A percentile compares a stretch with the other conserved stretches of the same genome.
Conservation (phyloP, 2,797 vertebrate species). For the Hafferia zeledoni region DNA sequence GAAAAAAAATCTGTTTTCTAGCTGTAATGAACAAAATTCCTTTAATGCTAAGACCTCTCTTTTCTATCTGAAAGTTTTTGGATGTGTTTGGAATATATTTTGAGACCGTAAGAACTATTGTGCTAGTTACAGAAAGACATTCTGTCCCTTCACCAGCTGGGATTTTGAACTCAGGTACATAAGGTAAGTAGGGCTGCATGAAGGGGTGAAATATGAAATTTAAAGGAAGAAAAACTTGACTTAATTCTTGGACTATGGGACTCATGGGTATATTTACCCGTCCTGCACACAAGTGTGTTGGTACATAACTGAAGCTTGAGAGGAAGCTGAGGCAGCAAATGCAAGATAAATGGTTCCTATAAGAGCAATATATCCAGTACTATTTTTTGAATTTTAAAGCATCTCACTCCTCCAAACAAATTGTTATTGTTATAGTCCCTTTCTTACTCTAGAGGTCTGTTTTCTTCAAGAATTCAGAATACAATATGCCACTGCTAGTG, state of each 20-base stretch:
- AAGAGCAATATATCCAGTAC: not conserved
- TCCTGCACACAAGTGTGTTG: not conserved
- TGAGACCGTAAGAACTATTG: not conserved
- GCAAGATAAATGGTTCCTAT: not conserved
- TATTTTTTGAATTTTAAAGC: not conserved
- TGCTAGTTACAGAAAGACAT: not conserved
- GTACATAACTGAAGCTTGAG: not conserved
- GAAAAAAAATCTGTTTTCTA: not conserved
- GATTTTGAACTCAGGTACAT: not conserved
- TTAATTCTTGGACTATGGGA: not conserved
- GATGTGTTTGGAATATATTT: not conserved
- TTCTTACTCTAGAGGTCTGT: not conserved
- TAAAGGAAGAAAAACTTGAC: not conserved
- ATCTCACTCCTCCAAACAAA: not conserved
- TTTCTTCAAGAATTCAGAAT: slow-evolving; percentile 1
- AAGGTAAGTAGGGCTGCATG: not conserved
- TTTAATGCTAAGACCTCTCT: not conserved
- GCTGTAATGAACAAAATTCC: not conserved
- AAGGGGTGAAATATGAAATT: not conserved
- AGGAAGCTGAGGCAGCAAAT: not conserved
- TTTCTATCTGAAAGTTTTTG: not conserved
- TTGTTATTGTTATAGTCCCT: not conserved
- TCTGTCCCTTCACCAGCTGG: not conserved
- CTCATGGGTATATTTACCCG: not conserved
- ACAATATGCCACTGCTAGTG: not conserved